These are phyloP conservation scores for Apis laboriosa DNA, from an alignment of 1,140 invertebrate species.

Conservation along the genomic window DNA sequence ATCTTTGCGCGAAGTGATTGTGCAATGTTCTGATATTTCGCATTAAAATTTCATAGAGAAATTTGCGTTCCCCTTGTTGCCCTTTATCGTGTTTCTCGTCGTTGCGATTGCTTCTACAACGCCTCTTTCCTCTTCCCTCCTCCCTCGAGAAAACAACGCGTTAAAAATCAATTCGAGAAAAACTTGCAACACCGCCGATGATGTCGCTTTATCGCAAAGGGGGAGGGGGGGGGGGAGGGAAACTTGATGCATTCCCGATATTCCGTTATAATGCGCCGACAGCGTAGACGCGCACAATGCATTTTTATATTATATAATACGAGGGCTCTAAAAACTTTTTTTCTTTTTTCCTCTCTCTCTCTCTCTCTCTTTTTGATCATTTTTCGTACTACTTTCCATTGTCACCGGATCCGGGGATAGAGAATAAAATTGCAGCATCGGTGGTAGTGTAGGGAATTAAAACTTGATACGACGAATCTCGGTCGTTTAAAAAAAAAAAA, in stretches of 20 bases:
- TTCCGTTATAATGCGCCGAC: background rate
- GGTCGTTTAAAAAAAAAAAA: background rate
- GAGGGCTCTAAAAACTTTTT: background rate
- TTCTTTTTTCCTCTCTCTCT: background rate
- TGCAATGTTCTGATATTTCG: background rate
- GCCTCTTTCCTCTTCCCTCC: background rate
- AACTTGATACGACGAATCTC: background rate
- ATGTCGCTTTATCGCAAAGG: constrained; percentile 1
- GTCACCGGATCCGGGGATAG: background rate
- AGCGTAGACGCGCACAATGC: background rate
- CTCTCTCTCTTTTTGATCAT: background rate
- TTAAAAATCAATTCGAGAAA: constrained; percentile 25
- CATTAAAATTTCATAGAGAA: background rate
- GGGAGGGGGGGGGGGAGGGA: background rate
- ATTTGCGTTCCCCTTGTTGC: background rate
- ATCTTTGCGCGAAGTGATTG: too few relatives aligned
- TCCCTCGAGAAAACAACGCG: background rate
- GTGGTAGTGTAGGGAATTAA: background rate
- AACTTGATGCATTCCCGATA: background rate
- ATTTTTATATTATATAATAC: background rate
- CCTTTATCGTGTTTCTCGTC: background rate
- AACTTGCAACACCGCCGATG: constrained; percentile 17
- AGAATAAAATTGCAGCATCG: background rate
- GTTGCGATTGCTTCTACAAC: background rate
- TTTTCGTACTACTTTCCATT: background rate